Evolutionary conservation across 2,797 vertebrate genomes (phyloP).

Genomic region (Limosa lapponica): DNA sequence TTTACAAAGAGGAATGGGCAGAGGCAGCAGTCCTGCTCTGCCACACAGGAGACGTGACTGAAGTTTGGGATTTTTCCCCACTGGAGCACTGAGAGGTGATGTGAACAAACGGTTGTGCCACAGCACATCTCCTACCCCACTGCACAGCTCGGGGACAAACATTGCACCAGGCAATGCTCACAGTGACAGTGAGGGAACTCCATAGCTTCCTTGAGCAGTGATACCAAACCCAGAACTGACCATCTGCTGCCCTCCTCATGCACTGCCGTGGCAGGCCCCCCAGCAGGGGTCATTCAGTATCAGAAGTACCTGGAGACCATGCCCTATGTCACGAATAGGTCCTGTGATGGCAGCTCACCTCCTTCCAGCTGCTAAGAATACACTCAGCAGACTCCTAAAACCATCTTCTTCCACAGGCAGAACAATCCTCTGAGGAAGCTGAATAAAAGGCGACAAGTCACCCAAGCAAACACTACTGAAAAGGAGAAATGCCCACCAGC

Average conservation of each 20-base stretch:
- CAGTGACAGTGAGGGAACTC: accelerated
- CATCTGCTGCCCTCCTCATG: accelerated
- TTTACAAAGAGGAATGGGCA: neutral
- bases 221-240: neutral
- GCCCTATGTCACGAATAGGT: accelerated
- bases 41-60: accelerated
- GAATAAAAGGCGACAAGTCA: neutral
- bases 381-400: neutral
- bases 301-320: neutral
- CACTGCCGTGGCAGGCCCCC: accelerated
- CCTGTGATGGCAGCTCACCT: neutral
- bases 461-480: neutral
- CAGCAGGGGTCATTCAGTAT: neutral
- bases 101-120: neutral
- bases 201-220: neutral
- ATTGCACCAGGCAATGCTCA: neutral
- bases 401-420: neutral
- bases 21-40: neutral
- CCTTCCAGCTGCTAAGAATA: neutral
- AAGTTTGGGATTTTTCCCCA: accelerated
- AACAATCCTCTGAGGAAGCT: neutral
- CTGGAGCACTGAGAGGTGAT: neutral
- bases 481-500: neutral
- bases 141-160: neutral
- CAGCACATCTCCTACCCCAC: neutral